These are phyloP conservation scores for Rhynchomys soricoides DNA, from an alignment of 2,113 vertebrate genomes.

Conservation along the genomic window DNA sequence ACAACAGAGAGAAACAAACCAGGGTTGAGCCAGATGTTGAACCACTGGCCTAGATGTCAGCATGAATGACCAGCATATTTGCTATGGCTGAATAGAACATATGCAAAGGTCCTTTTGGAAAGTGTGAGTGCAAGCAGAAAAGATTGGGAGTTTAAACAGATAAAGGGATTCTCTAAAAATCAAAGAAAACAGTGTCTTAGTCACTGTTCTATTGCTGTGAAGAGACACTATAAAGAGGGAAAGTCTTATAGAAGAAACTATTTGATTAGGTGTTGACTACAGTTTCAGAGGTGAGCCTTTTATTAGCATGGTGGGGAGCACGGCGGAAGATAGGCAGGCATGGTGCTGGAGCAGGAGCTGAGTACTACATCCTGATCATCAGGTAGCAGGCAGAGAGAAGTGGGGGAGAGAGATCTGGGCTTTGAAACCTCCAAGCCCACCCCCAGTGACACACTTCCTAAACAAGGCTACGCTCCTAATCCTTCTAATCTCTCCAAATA, in stretches of 20 bases:
- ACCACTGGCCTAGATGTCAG: neutral
- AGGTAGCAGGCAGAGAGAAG: neutral
- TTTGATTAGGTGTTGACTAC: neutral
- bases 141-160: conserved; percentile 4
- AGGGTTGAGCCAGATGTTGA: neutral
- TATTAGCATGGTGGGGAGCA: neutral
- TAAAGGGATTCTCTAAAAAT: neutral
- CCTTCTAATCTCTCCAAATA: neutral
- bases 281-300: neutral
- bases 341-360: neutral
- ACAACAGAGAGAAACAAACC: neutral
- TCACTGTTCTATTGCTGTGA: neutral
- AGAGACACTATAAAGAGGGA: neutral
- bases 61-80: neutral
- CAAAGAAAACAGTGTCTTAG: neutral
- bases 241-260: neutral
- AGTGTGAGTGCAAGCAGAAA: neutral
- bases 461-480: neutral
- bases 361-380: neutral
- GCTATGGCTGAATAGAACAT: neutral
- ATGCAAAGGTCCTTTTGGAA: neutral
- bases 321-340: neutral
- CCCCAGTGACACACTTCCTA: neutral
- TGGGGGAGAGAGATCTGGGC: neutral
- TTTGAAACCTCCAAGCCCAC: neutral